Conservation (phyloP, 2,113 vertebrate species). For the Megaceryle torquata region DNA sequence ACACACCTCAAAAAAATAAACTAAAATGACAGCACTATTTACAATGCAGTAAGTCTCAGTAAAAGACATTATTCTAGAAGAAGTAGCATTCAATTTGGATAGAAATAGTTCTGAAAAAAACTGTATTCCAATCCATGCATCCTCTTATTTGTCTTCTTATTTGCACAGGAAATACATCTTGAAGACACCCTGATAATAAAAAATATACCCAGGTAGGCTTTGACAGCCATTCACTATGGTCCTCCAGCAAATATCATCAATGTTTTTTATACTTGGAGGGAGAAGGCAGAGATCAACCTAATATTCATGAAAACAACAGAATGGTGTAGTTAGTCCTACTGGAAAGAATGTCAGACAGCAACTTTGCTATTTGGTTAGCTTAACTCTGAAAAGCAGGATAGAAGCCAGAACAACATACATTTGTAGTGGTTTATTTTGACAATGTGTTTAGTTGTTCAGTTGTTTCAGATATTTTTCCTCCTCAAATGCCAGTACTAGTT, state of each 20-base stretch:
- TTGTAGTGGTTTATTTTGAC: constrained; percentile 45
- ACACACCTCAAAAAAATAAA: neutral
- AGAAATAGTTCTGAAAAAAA: neutral
- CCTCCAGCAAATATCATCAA: neutral
- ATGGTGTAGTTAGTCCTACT: constrained; percentile 8
- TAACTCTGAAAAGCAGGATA: constrained; percentile 30
- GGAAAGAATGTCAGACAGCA: constrained; percentile 52
- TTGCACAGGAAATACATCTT: neutral
- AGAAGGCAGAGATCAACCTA: neutral
- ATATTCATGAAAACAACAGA: constrained; percentile 13
- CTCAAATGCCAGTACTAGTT: constrained; percentile 28
- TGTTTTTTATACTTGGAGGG: neutral
- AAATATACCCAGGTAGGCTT: neutral
- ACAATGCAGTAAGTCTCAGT: neutral
- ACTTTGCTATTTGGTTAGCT: constrained; percentile 48
- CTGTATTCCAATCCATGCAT: neutral
- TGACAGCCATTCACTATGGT: neutral
- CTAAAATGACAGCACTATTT: neutral
- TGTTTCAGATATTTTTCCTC: constrained; percentile 29
- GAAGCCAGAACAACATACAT: constrained; percentile 53
- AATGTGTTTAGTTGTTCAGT: constrained; percentile 38
- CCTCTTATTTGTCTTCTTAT: neutral
- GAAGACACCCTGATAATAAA: neutral
- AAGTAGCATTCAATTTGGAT: neutral
- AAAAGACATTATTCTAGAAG: neutral